A percentile compares a stretch with the other conserved stretches of the same genome.
Conservation (phyloP, 2,888 invertebrate genomes). For the Thereva unica region DNA sequence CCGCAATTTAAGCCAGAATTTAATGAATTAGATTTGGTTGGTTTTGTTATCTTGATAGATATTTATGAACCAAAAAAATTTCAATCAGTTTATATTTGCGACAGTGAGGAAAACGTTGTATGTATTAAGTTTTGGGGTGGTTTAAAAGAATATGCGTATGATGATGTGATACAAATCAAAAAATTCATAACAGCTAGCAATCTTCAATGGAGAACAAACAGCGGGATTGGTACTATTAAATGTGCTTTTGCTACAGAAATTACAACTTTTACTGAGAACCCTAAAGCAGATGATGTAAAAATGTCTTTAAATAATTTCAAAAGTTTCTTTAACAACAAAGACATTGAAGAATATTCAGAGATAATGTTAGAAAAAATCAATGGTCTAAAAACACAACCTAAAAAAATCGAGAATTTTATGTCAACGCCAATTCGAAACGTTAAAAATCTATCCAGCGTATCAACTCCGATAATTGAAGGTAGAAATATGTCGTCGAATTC, state of each 20-base stretch:
- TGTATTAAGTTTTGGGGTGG: conserved; percentile 65
- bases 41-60: conserved; percentile 64
- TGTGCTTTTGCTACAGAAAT: conserved; percentile 67
- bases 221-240: conserved; percentile 61
- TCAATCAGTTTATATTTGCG: conserved; percentile 66
- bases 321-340: conserved; percentile 49
- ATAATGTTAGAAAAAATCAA: conserved; percentile 49
- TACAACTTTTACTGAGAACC: conserved; percentile 65
- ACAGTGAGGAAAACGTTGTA: conserved; percentile 61
- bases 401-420: background rate
- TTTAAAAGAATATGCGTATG: conserved; percentile 59
- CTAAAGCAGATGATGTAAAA: conserved; percentile 61
- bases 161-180: conserved; percentile 64
- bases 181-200: conserved; percentile 66
- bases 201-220: conserved; percentile 64
- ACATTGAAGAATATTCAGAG: conserved; percentile 43
- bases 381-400: conserved; percentile 30
- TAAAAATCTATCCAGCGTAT: background rate
- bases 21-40: conserved; percentile 76
- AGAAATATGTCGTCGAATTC: background rate
- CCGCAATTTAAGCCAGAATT: conserved; percentile 59
- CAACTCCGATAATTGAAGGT: conserved; percentile 14
- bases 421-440: conserved; percentile 5
- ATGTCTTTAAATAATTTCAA: conserved; percentile 60
- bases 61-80: conserved; percentile 48